These are phyloP conservation scores for Pogonocherus hispidulus DNA, from an alignment of 2,888 invertebrate genomes.

Conservation along the genomic window DNA sequence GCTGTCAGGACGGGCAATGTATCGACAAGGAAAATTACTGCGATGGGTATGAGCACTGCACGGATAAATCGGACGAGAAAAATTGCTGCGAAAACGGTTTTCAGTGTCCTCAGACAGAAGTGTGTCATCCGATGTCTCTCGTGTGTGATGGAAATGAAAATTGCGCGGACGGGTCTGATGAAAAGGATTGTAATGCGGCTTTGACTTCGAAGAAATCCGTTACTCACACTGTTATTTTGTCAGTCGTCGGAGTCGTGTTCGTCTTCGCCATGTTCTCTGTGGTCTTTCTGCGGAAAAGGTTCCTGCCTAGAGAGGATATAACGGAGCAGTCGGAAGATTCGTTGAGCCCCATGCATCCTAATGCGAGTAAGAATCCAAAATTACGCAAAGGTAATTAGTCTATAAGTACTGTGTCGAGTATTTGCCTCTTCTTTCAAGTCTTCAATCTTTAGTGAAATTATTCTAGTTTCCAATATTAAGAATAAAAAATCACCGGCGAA, in stretches of 20 bases:
- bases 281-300: constrained; percentile 54
- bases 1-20: constrained; percentile 69
- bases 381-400: constrained; percentile 60
- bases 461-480: no score
- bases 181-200: constrained; percentile 76
- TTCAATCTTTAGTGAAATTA: no score
- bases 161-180: constrained; percentile 87
- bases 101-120: constrained; percentile 80
- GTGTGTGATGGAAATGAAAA: constrained; percentile 85
- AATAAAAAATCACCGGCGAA: no score
- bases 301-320: constrained; percentile 60
- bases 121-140: constrained; percentile 78
- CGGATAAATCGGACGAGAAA: constrained; percentile 78
- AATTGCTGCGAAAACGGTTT: constrained; percentile 79
- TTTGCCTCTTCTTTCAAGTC: no score
- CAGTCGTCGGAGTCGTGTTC: constrained; percentile 72
- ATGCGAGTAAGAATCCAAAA: constrained; percentile 62
- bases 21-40: constrained; percentile 68
- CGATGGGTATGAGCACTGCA: constrained; percentile 77
- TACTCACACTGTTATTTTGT: constrained; percentile 72
- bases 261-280: constrained; percentile 62
- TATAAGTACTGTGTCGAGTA: constrained; percentile 1
- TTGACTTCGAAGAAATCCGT: constrained; percentile 69
- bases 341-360: constrained; percentile 71
- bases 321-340: constrained; percentile 78